Evolutionary conservation across 2,888 invertebrate species (phyloP), one percentile per base, ranked within the genome.

Genomic region (Bursaphelenchus okinawaensis): DNA sequence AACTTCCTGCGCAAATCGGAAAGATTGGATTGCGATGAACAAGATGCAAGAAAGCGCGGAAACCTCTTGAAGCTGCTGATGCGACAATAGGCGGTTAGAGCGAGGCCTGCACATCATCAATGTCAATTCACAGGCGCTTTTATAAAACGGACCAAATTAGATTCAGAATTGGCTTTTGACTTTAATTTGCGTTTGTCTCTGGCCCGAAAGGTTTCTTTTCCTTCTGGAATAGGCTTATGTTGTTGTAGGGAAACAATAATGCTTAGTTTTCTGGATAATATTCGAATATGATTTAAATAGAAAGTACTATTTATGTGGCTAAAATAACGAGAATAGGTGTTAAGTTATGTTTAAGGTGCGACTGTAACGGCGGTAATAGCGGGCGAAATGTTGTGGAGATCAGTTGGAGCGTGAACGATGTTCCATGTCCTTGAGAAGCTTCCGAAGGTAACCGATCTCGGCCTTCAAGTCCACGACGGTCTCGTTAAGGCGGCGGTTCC

Each of bases 391-490:
- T 12, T 16, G 1, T 12, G n/a, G 40, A 40, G 40, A 40, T 40
- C 40, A 40, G n/a, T 12, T 4, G n/a, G 40, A 40, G 40, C 40
- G 40, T 19, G 62, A 27, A 19, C 63, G 60, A 6, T 20, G 63
- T 29, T 63, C 63, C 29, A 67, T 67, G 20, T 67, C 67, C 26
- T 70, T 65, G 56, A 76, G 73, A 27, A 78, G 66, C 27, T 74
- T 74, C 60, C 72, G 73, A 56, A 80, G 68, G 52, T 78, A 79
- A 23, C 63, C 63, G 60, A 80, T 68, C 66, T 80, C 80, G 23
- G 68, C 66, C 52, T 71, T 68, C 31, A 79, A 61, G 20, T 69
- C 71, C 20, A 61, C 51, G 7, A 75, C 71, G 61, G 72, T 62
- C 52, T 71, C 64, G 54, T 55, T 63, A 40, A 74, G 55, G 28